phyloP scores from a whole-genome alignment of 2,797 vertebrate species.

The Anolis apletophallus region DNA sequence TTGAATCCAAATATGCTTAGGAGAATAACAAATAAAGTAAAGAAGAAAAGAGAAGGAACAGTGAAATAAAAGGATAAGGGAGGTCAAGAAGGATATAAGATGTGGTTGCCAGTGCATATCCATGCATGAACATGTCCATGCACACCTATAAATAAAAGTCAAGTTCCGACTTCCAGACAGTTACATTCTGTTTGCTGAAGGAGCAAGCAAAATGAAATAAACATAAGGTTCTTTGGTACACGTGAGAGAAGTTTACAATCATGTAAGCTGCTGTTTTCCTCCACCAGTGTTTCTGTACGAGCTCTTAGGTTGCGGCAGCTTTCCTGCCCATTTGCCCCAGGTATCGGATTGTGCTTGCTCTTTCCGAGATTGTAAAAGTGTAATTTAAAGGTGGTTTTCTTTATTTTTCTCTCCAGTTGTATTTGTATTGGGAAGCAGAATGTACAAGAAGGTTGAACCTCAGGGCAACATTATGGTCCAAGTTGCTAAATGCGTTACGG shows the following conservation, averaged over 20 bases:
- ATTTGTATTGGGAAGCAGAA: conserved; percentile 87
- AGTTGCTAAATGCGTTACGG: conserved; percentile 89
- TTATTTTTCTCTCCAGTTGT: conserved; percentile 82
- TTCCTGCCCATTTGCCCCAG: background rate
- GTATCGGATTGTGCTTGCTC: background rate
- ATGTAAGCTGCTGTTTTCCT: background rate
- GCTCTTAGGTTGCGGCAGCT: background rate
- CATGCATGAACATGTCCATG: too few species aligned
- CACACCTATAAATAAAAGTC: background rate
- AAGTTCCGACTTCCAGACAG: too few species aligned
- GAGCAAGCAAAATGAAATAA: background rate
- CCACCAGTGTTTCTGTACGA: background rate
- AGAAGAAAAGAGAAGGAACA: background rate
- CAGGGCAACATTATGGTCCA: conserved; percentile 91
- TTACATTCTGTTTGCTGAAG: background rate
- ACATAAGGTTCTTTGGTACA: background rate
- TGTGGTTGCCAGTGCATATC: background rate
- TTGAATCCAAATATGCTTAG: too few species aligned
- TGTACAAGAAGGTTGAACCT: conserved; percentile 93
- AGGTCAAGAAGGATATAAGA: background rate
- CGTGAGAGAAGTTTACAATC: background rate
- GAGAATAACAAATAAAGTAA: too few species aligned
- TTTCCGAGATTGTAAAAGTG: background rate
- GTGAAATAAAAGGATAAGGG: background rate
- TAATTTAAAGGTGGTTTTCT: conserved; percentile 29